Evolutionary conservation across 1,140 invertebrate species (phyloP).

Genomic region (Philotrypesis tridentata): DNA sequence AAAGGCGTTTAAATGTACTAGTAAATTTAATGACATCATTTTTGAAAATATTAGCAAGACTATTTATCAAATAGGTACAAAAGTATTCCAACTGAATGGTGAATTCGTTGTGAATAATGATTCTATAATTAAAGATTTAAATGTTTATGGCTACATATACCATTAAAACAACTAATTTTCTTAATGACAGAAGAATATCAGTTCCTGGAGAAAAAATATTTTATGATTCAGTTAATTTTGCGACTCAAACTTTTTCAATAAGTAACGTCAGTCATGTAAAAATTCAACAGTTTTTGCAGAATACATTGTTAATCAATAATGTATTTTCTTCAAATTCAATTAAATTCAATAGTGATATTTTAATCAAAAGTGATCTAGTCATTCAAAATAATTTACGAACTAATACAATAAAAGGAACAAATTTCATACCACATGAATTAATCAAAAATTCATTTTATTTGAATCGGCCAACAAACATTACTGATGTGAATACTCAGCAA

Average conservation of each 20-base stretch:
- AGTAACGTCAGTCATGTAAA: conserved; percentile 57
- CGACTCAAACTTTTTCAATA: conserved; percentile 46
- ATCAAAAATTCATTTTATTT: conserved; percentile 53
- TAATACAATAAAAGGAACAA: conserved; percentile 52
- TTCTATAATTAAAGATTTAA: conserved; percentile 51
- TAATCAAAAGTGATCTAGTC: conserved; percentile 46
- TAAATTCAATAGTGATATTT: conserved; percentile 53
- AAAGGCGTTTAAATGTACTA: conserved; percentile 51
- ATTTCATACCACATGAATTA: conserved; percentile 56
- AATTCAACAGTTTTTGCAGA: conserved; percentile 55
- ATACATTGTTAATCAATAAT: conserved; percentile 55
- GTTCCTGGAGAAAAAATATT: conserved; percentile 59
- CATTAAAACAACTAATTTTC: conserved; percentile 51
- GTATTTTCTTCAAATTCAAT: conserved; percentile 51
- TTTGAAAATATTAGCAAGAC: conserved; percentile 48
- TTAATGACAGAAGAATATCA: conserved; percentile 40
- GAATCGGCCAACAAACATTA: conserved; percentile 45
- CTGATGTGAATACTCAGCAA: background rate
- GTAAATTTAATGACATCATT: conserved; percentile 55
- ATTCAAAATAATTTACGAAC: conserved; percentile 50
- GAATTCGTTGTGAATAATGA: conserved; percentile 51
- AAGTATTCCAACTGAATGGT: conserved; percentile 51
- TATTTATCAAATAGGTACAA: conserved; percentile 43
- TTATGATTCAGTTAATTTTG: conserved; percentile 52
- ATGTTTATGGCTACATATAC: conserved; percentile 53